Base-by-base conservation (phyloP, 1,140 invertebrate genomes). In the Drosophila neocordata region DNA sequence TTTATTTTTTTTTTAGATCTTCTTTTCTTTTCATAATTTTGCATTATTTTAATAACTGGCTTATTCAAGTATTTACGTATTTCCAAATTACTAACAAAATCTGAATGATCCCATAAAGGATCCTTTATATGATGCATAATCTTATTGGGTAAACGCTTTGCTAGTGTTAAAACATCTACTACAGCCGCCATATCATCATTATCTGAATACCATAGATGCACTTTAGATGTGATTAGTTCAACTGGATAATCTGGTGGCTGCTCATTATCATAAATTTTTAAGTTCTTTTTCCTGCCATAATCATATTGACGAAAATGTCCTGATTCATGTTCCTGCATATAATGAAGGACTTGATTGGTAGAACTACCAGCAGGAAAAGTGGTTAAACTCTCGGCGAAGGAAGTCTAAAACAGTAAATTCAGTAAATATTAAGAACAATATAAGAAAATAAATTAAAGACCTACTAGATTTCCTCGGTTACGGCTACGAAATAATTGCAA, bases 121-220 rank as follows among this genome's bases (percentile, higher is more conserved):
- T 93, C 78, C 0, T 92, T 88, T 1, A 95, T 93, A 75, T 92
- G 90, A 60, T 93, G 93, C 83, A 93, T 80, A 1, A 91, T 67
- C 11, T 73, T 66, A 90, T 90, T 90, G 2, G 88, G 81, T 44
- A 90, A 7, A 0, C 65, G 52, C 0, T 20, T 4, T 0, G 88
- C 89, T 15, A 95, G 87, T 69, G 87, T 91, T 44, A 92, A 77
- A 0, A 96, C 94, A 89, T 96, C 95, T 92, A 93, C 89, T 34
- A 93, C 92, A 91, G 85, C 91, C 1, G 93, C 92, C 56, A 95
- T 64, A 1, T 76, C 80, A 81, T 96, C 95, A 64, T 93, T 93
- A n/a, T 92, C 73, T 2, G 93, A 93, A 78, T 94, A 95, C 87
- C 94, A 93, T 7, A 96, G 69, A 41, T 93, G 92, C 1, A 94